Base-by-base conservation (phyloP, 1,140 invertebrate genomes). In the Rhopalosiphum maidis region DNA sequence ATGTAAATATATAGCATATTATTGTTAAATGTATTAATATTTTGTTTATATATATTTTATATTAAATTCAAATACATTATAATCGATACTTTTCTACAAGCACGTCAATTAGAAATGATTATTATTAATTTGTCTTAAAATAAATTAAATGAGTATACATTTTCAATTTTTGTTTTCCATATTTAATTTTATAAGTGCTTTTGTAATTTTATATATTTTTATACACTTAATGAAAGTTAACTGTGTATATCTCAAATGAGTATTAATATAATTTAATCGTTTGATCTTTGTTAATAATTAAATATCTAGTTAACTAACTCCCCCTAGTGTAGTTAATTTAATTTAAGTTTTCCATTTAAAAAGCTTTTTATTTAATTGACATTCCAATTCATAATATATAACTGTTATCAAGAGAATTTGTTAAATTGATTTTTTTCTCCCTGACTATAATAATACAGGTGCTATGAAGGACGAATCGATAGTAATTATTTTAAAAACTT, bases 341-440 rank as follows among this genome's bases (percentile, higher is more conserved):
- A 43, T 85, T 85, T 41, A 43, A 43, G 3, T 41, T 43, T 15
- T 83, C 77, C 77, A 85, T 54, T 88, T 54, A 54, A 51, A 88
- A 88, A 88, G 87, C 48, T 88, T 54, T 54, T 88, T 51, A 21
- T 88, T 88, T 54, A 54, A 88, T 88, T 88, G 87, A 48, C 23
- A 9, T 88, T 54, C 21, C 21, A 88, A 37, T 88, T 54, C n/a
- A 11, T 48, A 87, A n/a, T 48, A 1, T n/a, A 35, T 85, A 85
- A 25, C 35, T 43, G 22, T n/a, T 18, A 77, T 77, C 3, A 77
- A n/a, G 30, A 77, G 30, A n/a, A 77, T 77, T 77, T 77, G n/a
- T 77, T 35, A n/a, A 77, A 77, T 77, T 77, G 11, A 18, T 77
- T 77, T 30, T 77, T 77, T n/a, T 4, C 41, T 77, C 11, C 0